Base-by-base conservation (phyloP, 2,797 vertebrate species). In the Cetoscarus ocellatus region DNA sequence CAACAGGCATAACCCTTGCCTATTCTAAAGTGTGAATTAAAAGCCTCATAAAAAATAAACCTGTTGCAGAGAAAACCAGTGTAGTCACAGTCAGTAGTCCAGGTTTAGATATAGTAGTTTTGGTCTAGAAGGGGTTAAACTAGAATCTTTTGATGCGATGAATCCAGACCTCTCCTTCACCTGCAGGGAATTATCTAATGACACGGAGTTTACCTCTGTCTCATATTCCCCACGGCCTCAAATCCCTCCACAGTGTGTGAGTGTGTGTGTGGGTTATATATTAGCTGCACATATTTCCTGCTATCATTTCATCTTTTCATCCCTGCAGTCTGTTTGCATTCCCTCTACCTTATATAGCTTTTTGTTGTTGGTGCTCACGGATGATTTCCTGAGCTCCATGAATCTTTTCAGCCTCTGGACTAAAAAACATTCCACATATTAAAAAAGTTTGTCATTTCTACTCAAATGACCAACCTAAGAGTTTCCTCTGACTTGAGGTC, bases 251-350 rank as follows among this genome's bases (percentile, higher is more conserved):
- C 42, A 7, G 43, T 19, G n/a, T 53, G 55, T 51, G 52, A n/a
- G 35, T 27, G 34, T 14, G 52, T 15, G 35, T 48, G 55, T 36
- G 43, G 18, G 42, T 19, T 49, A 66, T 54, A 38, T 35, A 69
- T 64, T 35, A 68, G 54, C 65, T 61, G 47, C 66, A 70, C 70
- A 73, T 70, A 60, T 56, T 65, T 66, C 35, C 70, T 38, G 19
- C 40, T 61, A 60, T 70, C 70, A 56, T 34, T 43, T n/a, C 9
- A 79, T 73, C 70, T 61, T 40, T 61, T 65, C 0, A 69, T 68
- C 50, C 39, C 45, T 8, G 39, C 64, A 59, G 62, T 59, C 62
- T 15, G 50, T 39, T 48, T 47, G 35, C 42, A 17, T 15, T 66
- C 44, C 38, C 38, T 12, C 43, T 56, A 15, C 65, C 65, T 61